A percentile compares a stretch with the other conserved stretches of the same genome.
Conservation (phyloP, 2,888 invertebrate species). For the Campopleginae sp. region DNA sequence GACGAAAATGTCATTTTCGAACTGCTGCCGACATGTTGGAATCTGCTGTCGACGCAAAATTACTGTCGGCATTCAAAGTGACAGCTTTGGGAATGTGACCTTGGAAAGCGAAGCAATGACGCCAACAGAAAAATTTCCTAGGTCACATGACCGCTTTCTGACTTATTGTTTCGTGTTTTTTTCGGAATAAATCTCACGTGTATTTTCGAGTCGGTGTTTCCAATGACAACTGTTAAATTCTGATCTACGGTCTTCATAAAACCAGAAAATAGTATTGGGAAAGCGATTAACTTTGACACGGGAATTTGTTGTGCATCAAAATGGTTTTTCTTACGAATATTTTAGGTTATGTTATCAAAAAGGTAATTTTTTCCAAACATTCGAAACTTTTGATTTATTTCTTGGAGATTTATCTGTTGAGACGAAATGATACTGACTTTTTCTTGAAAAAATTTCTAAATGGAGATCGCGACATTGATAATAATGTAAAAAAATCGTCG, state of each 20-base stretch:
- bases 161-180: background rate
- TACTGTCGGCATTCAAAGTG: background rate
- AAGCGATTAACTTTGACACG: background rate
- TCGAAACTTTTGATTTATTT: background rate
- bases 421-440: background rate
- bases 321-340: constrained; percentile 86
- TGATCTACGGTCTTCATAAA: background rate
- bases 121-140: background rate
- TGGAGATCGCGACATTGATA: background rate
- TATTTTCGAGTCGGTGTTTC: constrained; percentile 1
- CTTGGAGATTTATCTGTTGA: background rate
- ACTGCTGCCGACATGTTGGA: constrained; percentile 28
- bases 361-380: constrained; percentile 76
- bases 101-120: background rate
- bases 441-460: too few relatives aligned
- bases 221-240: constrained; percentile 12
- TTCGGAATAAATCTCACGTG: background rate
- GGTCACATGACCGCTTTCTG: constrained; percentile 4
- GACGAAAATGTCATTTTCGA: constrained; percentile 40
- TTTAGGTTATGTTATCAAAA: constrained; percentile 84
- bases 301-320: constrained; percentile 41
- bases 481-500: background rate
- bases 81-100: background rate
- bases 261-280: background rate
- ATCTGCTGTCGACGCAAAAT: background rate